Evolutionary conservation across 2,113 vertebrate genomes (phyloP).

Genomic region (Cyrtonyx montezumae): DNA sequence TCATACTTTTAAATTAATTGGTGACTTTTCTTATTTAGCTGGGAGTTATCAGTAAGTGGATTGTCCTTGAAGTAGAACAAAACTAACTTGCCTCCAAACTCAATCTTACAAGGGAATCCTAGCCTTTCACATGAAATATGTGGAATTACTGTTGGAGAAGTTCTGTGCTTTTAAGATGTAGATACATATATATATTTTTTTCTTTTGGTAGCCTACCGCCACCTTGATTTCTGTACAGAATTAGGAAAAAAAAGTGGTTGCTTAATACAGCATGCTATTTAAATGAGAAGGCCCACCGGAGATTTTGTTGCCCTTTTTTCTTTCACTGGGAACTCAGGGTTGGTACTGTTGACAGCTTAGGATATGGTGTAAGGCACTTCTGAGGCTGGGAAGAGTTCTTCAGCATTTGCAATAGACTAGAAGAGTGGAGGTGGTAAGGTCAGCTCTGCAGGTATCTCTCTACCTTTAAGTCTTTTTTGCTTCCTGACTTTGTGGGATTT

Average conservation of each 20-base stretch:
- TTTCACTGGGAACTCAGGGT: not conserved
- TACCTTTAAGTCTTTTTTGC: not conserved
- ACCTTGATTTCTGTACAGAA: not conserved
- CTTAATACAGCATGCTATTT: not conserved
- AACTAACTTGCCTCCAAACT: not conserved
- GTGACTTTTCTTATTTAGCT: not conserved
- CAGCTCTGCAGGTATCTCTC: not conserved
- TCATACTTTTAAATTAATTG: not conserved
- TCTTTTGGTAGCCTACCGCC: not conserved
- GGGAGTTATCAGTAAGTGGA: not conserved
- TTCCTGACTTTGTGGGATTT: not conserved
- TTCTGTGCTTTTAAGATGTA: not conserved
- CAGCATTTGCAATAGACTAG: not conserved
- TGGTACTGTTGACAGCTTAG: not conserved
- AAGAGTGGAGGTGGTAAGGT: not conserved
- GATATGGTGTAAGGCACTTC: not conserved
- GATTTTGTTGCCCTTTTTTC: not conserved
- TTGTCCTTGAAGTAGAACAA: not conserved
- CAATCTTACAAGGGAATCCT: not conserved
- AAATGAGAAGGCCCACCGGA: not conserved
- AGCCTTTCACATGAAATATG: not conserved
- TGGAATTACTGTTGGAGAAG: not conserved
- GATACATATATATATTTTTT: not conserved
- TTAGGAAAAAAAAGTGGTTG: not conserved
- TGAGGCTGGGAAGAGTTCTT: not conserved